Percentiles rank a stretch among this genome's conserved stretches.
These are phyloP conservation scores for Phoeniculus purpureus DNA, from an alignment of 2,797 vertebrate species.

Conservation along the genomic window DNA sequence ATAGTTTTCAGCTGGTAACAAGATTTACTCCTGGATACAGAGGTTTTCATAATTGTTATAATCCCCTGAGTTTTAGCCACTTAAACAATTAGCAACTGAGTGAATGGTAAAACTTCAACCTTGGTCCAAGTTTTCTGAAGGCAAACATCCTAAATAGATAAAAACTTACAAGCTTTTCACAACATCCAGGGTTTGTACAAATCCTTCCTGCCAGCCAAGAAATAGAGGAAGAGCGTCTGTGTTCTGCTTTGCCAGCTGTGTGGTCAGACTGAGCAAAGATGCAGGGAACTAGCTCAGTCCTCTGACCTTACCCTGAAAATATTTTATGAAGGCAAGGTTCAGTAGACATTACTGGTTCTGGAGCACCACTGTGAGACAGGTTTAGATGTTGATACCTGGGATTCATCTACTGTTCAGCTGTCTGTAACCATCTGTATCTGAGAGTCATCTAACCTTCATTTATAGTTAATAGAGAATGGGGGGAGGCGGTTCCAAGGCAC, in stretches of 20 bases:
- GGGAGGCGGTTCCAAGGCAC: not conserved
- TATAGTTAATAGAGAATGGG: not conserved
- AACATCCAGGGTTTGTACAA: not conserved
- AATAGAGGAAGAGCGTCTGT: not conserved
- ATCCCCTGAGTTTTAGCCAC: not conserved
- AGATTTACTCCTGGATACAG: conserved; percentile 7
- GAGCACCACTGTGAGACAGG: not conserved
- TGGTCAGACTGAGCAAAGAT: not conserved
- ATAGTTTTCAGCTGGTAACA: not conserved
- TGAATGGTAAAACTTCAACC: not conserved
- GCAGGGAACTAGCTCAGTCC: not conserved
- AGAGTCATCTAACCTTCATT: not conserved
- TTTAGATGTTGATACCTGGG: not conserved
- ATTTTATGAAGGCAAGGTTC: not conserved
- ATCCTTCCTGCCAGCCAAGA: not conserved
- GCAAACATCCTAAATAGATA: not conserved
- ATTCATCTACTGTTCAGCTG: not conserved
- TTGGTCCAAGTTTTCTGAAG: not conserved
- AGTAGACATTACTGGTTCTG: not conserved
- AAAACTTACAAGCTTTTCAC: not conserved
- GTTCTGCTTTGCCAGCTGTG: rapidly evolving
- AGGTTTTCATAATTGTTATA: conserved; percentile 24
- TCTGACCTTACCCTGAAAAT: not conserved
- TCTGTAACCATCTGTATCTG: not conserved
- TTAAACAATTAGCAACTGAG: not conserved